phyloP scores from a whole-genome alignment of 2,797 vertebrate species.

The Characodon lateralis region DNA sequence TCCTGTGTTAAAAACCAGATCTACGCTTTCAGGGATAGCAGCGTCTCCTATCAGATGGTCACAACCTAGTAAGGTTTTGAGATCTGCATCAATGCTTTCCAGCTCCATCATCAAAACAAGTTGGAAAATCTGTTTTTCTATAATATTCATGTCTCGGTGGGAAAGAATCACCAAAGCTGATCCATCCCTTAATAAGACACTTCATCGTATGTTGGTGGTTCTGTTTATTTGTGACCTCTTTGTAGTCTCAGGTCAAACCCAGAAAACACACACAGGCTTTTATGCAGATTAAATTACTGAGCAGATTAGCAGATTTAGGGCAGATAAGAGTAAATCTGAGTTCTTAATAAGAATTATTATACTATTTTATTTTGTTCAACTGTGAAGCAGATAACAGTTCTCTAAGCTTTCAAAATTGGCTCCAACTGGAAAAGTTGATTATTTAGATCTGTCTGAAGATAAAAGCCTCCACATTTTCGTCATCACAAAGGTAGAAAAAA shows the following conservation, averaged over 20 bases:
- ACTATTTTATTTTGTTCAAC: too few species aligned
- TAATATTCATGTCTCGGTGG: too few species aligned
- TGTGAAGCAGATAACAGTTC: neutral
- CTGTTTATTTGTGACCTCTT: neutral
- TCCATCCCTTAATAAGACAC: neutral
- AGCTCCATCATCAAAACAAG: neutral
- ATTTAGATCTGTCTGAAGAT: too few species aligned
- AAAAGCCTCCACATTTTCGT: too few species aligned
- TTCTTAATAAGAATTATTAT: too few species aligned
- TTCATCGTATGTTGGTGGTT: neutral
- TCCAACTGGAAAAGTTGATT: neutral
- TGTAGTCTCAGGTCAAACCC: neutral
- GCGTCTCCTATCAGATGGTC: too few species aligned
- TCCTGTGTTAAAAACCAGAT: too few species aligned
- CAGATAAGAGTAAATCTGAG: neutral
- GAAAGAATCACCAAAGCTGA: neutral
- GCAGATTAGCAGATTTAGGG: constrained; percentile 28
- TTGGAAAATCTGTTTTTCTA: neutral
- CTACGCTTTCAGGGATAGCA: too few species aligned
- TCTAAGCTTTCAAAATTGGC: neutral
- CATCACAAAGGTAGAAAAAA: too few species aligned
- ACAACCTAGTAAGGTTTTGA: neutral
- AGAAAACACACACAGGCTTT: constrained; percentile 5
- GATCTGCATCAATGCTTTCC: neutral
- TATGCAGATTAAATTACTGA: constrained; percentile 32